Evolutionary conservation across 1,140 invertebrate genomes (phyloP).

Genomic region (Drosophila tristis): DNA sequence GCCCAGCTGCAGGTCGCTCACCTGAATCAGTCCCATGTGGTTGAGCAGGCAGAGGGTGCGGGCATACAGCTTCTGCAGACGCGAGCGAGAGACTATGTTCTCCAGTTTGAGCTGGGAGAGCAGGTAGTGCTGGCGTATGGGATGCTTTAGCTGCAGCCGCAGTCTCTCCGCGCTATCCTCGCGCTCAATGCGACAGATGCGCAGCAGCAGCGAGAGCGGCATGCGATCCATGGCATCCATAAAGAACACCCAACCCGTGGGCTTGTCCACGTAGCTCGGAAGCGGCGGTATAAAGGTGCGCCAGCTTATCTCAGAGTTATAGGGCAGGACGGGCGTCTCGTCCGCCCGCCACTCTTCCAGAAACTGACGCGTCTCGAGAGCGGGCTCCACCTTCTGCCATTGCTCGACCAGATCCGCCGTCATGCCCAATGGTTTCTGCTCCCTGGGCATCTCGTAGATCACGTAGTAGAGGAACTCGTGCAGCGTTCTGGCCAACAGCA

Average conservation of each 20-base stretch:
- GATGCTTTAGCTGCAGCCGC: constrained; percentile 87
- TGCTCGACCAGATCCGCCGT: constrained; percentile 82
- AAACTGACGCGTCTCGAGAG: constrained; percentile 46
- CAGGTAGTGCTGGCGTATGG: constrained; percentile 88
- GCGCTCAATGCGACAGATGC: constrained; percentile 87
- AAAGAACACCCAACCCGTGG: constrained; percentile 90
- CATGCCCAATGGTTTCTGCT: constrained; percentile 77
- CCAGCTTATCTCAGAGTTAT: constrained; percentile 87
- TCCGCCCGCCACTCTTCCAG: constrained; percentile 83
- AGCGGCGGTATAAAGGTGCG: constrained; percentile 91
- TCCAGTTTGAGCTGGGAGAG: constrained; percentile 84
- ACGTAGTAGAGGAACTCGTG: constrained; percentile 90
- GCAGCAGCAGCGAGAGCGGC: constrained; percentile 90
- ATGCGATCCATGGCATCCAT: constrained; percentile 89
- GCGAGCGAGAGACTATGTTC: constrained; percentile 49
- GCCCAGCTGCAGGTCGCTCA: constrained; percentile 85
- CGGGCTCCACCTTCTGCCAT: constrained; percentile 82
- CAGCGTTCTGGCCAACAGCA: constrained; percentile 87
- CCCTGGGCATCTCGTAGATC: constrained; percentile 86
- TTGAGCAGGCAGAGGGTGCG: constrained; percentile 86
- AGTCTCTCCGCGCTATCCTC: constrained; percentile 86
- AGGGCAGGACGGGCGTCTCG: constrained; percentile 84
- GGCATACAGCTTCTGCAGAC: constrained; percentile 88
- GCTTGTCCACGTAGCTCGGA: constrained; percentile 87
- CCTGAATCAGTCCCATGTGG: constrained; percentile 89